Conservation (phyloP, 2,888 invertebrate genomes). For the Leptarthrus brevirostris region DNA sequence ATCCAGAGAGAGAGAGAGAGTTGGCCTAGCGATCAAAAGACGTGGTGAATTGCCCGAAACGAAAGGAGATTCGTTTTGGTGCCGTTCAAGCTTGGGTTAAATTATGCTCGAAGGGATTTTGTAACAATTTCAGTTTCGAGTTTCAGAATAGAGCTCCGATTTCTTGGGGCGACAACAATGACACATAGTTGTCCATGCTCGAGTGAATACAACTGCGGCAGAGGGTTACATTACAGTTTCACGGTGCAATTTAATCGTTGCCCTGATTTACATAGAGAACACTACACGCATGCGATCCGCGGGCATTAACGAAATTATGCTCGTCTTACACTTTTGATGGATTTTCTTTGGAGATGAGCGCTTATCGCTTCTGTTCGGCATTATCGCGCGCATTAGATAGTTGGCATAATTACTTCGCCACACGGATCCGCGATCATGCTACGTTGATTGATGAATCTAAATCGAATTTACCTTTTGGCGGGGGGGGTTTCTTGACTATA, state of each 20-base stretch:
- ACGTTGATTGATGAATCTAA: too few species aligned
- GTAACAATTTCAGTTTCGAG: constrained; percentile 26
- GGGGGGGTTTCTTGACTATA: too few species aligned
- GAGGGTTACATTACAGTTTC: not conserved
- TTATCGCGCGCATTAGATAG: not conserved
- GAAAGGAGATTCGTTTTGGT: constrained; percentile 4
- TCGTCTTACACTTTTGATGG: not conserved
- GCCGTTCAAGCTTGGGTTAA: not conserved
- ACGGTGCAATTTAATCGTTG: not conserved
- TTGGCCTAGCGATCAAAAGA: too few species aligned
- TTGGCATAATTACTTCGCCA: too few species aligned
- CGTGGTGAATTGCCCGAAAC: not conserved
- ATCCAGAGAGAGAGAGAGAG: not conserved
- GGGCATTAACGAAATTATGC: not conserved
- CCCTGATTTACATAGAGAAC: not conserved
- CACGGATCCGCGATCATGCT: too few species aligned
- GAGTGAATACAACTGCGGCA: not conserved
- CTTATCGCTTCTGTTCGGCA: constrained; percentile 18
- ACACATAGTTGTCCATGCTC: not conserved
- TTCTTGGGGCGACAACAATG: not conserved
- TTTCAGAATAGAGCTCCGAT: not conserved
- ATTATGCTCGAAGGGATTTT: constrained; percentile 13
- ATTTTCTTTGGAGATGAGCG: not conserved
- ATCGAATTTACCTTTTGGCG: too few species aligned
- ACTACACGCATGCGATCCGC: not conserved